These are phyloP conservation scores for Pristionchus arcanus DNA, from an alignment of 2,888 invertebrate species.

Conservation along the genomic window DNA sequence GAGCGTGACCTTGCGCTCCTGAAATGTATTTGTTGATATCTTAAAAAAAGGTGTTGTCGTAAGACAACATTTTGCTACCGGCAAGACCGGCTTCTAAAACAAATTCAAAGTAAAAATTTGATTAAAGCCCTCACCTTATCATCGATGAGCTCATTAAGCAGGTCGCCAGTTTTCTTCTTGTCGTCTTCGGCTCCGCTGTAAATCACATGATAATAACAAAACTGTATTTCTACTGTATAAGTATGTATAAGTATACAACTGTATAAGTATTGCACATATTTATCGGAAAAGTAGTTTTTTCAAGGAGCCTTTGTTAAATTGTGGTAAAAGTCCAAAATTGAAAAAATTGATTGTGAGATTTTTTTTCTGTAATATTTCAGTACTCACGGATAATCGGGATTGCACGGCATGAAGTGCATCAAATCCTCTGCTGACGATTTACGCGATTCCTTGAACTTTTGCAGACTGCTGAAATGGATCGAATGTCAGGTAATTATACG, in stretches of 20 bases:
- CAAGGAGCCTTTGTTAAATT: too few species aligned
- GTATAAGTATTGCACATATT: too few species aligned
- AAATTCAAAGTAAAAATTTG: background rate
- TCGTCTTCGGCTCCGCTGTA: background rate
- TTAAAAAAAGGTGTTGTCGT: background rate
- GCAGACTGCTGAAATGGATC: background rate
- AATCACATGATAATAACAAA: background rate
- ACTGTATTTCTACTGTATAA: too few species aligned
- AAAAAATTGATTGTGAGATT: background rate
- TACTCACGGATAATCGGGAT: background rate
- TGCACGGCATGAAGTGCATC: slow-evolving; percentile 30
- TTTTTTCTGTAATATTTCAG: background rate
- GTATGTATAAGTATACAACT: too few species aligned
- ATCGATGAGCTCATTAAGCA: background rate
- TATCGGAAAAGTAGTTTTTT: too few species aligned
- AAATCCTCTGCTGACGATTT: background rate
- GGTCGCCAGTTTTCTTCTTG: background rate
- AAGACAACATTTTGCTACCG: background rate
- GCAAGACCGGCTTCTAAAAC: background rate
- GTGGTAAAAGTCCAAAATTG: too few species aligned
- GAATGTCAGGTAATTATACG: background rate
- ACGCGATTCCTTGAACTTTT: background rate
- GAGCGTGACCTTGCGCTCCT: slow-evolving; percentile 15
- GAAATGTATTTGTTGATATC: background rate
- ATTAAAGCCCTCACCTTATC: background rate